Conservation (phyloP, 1,140 invertebrate genomes). For the Samia ricini region DNA sequence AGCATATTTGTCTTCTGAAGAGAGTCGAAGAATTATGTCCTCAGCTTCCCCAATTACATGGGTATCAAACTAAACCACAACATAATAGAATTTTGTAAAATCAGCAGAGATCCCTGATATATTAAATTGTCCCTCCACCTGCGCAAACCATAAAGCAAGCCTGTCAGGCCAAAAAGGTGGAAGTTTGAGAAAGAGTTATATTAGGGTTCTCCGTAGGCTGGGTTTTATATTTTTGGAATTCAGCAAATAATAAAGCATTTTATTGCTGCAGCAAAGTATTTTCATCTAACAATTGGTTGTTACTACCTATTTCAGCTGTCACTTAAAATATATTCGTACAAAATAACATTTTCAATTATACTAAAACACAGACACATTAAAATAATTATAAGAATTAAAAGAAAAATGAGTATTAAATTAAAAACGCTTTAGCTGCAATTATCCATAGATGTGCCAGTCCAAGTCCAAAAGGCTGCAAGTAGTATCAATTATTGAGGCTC, state of each 20-base stretch:
- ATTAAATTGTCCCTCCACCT: not conserved
- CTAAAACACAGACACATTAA: no score
- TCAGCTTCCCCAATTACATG: not conserved
- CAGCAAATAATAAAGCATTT: not conserved
- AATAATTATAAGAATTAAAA: no score
- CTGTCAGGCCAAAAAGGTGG: slow-evolving; percentile 1
- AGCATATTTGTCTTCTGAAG: not conserved
- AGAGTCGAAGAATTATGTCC: not conserved
- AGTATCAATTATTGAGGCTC: no score
- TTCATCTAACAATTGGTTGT: no score
- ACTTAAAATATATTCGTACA: no score
- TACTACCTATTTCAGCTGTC: no score
- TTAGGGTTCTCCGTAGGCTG: not conserved
- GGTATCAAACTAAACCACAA: not conserved
- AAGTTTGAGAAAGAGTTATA: not conserved
- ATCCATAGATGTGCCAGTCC: no score
- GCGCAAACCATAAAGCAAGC: not conserved
- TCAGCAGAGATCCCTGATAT: slow-evolving; percentile 1
- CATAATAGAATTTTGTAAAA: not conserved
- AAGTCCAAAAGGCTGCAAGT: no score
- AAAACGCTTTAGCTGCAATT: no score
- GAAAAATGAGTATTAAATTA: no score
- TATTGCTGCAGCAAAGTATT: not conserved
- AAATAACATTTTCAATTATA: no score
- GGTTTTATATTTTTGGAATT: not conserved